Evolutionary conservation across 2,888 invertebrate species (phyloP).

Genomic region (Smittia sp.): DNA sequence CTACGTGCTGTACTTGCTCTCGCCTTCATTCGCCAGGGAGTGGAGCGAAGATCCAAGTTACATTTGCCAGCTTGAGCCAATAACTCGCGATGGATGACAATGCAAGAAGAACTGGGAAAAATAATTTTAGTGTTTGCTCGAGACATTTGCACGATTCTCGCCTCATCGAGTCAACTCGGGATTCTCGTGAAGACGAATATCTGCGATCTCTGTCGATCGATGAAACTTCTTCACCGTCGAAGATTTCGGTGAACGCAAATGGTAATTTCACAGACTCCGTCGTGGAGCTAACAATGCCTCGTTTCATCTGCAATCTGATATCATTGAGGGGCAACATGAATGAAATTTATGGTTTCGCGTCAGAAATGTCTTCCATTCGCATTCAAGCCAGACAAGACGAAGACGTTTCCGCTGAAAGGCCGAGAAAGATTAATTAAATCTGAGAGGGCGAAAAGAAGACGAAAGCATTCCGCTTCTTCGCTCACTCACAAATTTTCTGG

Average conservation of each 20-base stretch:
- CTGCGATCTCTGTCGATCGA: too few relatives aligned
- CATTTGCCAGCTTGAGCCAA: neutral
- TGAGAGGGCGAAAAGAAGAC: neutral
- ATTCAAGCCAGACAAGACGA: neutral
- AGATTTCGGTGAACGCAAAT: neutral
- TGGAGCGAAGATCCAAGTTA: neutral
- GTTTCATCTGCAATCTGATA: neutral
- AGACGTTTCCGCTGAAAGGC: neutral
- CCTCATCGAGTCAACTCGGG: neutral
- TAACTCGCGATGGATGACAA: neutral
- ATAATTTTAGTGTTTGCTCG: neutral
- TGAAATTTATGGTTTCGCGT: neutral
- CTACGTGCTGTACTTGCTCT: neutral
- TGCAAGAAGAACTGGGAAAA: neutral
- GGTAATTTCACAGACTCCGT: neutral
- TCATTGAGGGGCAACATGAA: neutral
- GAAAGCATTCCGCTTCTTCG: neutral
- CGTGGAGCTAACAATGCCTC: neutral
- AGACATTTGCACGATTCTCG: conserved; percentile 5
- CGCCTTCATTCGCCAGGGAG: neutral
- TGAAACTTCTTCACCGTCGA: neutral
- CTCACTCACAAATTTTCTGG: neutral
- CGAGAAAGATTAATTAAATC: conserved; percentile 1
- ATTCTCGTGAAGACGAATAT: neutral
- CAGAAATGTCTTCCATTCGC: neutral